Evolutionary conservation across 2,113 vertebrate genomes (phyloP).

Genomic region (Ginglymostoma cirratum): DNA sequence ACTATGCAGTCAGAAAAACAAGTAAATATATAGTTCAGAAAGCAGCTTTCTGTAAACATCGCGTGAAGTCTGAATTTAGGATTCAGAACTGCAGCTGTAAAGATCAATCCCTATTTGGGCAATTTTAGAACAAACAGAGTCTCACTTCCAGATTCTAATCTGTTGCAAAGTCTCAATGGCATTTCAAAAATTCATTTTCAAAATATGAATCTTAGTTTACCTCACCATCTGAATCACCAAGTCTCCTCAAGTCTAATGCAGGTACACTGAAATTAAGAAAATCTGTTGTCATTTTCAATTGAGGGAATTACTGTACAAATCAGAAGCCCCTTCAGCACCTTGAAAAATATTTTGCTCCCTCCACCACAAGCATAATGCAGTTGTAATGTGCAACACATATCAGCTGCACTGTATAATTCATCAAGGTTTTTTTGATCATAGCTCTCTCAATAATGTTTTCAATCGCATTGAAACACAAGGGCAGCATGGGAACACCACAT

Average conservation of each 20-base stretch:
- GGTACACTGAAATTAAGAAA: constrained; percentile 59
- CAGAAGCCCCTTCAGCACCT: background rate
- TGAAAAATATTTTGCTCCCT: background rate
- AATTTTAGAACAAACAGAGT: background rate
- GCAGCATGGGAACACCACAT: background rate
- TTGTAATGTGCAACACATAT: background rate
- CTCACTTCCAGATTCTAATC: background rate
- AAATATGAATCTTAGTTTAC: constrained; percentile 46
- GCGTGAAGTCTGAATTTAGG: background rate
- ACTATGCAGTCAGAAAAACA: background rate
- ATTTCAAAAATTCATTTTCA: background rate
- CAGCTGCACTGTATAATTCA: background rate
- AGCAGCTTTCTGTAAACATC: background rate
- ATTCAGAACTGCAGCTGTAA: background rate
- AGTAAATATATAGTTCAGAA: background rate
- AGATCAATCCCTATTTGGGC: background rate
- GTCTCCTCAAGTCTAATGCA: constrained; percentile 57
- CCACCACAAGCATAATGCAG: background rate
- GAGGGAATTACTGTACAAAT: background rate
- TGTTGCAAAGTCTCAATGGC: constrained; percentile 4
- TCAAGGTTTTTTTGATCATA: background rate
- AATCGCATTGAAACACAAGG: no score
- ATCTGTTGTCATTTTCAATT: background rate
- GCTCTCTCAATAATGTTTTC: background rate
- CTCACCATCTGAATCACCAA: constrained; percentile 63